phyloP scores from a whole-genome alignment of 2,113 vertebrate species.

The Tyrannus savana region DNA sequence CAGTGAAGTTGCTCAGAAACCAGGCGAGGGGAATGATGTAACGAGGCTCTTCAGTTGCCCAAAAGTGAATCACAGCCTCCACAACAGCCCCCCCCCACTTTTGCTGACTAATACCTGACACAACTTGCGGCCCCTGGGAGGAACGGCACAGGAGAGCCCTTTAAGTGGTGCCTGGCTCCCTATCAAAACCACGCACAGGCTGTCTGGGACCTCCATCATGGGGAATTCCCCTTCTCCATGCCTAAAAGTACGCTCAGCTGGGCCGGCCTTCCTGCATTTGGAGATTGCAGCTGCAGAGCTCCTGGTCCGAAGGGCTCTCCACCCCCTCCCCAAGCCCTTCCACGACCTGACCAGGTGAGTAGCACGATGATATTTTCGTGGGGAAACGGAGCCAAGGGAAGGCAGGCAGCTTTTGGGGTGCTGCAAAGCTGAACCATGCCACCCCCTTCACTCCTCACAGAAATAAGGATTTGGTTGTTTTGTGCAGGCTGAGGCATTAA shows the following conservation, averaged over 20 bases:
- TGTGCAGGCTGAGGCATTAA: not conserved
- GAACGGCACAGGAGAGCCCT: conserved; percentile 57
- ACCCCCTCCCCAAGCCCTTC: not conserved
- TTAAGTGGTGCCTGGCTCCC: conserved; percentile 65
- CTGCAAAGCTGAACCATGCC: not conserved
- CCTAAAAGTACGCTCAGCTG: conserved; percentile 73
- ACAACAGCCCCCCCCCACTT: not conserved
- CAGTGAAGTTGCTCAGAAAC: not conserved
- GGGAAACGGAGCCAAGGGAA: fast-evolving
- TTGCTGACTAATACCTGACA: conserved; percentile 50
- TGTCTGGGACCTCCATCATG: conserved; percentile 70
- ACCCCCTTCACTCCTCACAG: not conserved
- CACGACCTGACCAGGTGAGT: conserved; percentile 55
- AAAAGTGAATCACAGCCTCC: conserved; percentile 30
- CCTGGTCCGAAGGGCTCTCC: not conserved
- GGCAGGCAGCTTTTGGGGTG: not conserved
- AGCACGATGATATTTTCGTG: fast-evolving
- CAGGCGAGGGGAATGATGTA: not conserved
- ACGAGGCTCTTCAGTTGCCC: not conserved
- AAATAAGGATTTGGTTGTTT: not conserved
- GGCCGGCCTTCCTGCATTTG: conserved; percentile 64
- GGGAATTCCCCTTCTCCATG: conserved; percentile 80
- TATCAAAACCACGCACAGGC: conserved; percentile 65
- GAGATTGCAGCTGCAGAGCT: not conserved
- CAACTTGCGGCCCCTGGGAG: not conserved